phyloP scores from a whole-genome alignment of 2,797 vertebrate genomes.

The Cossypha polioptera region DNA sequence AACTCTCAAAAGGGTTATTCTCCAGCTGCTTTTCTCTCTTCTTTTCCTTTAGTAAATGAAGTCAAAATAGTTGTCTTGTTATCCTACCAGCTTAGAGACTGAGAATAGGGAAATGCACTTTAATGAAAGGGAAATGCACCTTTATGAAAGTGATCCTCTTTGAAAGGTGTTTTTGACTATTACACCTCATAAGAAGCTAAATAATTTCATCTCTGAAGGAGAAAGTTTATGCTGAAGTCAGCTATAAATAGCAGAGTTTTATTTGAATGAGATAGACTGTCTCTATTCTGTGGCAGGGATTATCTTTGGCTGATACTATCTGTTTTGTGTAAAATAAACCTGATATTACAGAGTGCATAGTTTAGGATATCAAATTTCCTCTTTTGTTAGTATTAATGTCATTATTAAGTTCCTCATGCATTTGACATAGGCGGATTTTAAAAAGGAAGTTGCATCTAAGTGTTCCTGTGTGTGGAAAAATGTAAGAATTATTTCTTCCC shows the following conservation, averaged over 20 bases:
- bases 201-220: conserved; percentile 3
- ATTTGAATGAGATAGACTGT: conserved; percentile 7
- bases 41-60: background rate
- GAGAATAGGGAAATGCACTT: background rate
- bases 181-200: background rate
- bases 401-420: background rate
- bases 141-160: background rate
- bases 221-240: conserved; percentile 6
- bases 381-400: conserved; percentile 24
- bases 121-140: background rate
- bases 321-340: conserved; percentile 22
- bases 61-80: background rate
- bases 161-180: background rate
- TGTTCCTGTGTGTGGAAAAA: conserved; percentile 37
- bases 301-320: conserved; percentile 22
- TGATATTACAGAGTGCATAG: background rate
- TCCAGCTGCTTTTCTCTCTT: background rate
- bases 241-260: conserved; percentile 26
- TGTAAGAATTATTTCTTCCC: conserved; percentile 33
- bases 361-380: background rate
- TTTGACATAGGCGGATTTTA: background rate
- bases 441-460: background rate
- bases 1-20: background rate
- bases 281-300: background rate
- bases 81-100: background rate